These are phyloP conservation scores for Sympetrum striolatum DNA, from an alignment of 2,888 invertebrate genomes.

Conservation along the genomic window DNA sequence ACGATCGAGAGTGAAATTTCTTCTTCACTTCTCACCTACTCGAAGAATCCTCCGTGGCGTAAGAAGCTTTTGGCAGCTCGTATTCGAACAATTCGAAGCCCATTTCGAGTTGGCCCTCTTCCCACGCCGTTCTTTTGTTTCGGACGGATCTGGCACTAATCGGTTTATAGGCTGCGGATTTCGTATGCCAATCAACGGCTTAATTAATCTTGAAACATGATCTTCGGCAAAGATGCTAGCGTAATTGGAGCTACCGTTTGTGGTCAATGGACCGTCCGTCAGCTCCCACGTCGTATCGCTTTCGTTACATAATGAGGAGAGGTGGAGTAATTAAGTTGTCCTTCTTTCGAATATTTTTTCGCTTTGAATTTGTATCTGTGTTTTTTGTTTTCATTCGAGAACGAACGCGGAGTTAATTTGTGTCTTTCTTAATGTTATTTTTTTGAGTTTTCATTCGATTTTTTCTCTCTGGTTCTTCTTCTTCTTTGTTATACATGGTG, in stretches of 20 bases:
- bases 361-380: no score
- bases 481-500: no score
- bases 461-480: no score
- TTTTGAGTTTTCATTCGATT: no score
- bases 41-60: background rate
- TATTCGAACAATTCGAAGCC: background rate
- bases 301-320: no score
- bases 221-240: background rate
- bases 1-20: background rate
- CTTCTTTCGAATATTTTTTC: no score
- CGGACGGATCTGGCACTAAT: background rate
- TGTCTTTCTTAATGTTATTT: no score
- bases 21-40: background rate
- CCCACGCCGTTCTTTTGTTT: background rate
- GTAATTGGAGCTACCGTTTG: background rate
- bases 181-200: background rate
- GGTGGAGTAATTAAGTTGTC: no score
- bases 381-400: no score
- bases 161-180: background rate
- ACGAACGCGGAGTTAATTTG: no score
- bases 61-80: background rate
- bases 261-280: no score
- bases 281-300: no score
- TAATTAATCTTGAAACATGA: background rate
- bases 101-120: background rate